Evolutionary conservation across 2,888 invertebrate species (phyloP), one percentile per base, ranked within the genome.

Genomic region (Villa cingulata): DNA sequence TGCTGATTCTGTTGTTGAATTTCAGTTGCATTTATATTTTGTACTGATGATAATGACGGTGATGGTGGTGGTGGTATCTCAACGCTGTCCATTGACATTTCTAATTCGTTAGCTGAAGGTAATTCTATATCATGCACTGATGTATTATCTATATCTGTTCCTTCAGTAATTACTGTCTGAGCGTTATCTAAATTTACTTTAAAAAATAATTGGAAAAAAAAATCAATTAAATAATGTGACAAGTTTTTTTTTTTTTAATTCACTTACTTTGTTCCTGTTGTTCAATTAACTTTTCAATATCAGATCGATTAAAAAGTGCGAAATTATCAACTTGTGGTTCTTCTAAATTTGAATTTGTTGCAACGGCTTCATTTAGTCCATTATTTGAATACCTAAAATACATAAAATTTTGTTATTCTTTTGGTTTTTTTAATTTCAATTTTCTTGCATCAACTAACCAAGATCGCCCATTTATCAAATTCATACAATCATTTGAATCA

Each of bases 401-500:
- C 12, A 10, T 37, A 19, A n/a, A 43, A 16, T 3, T 14, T 18
- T 32, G 10, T n/a, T n/a, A 32, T 1, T 4, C 1, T 10, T 17
- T 18, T 29, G 2, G 32, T 43, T 34, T 37, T 36, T 16, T 14
- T 34, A 34, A 4, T 16, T 15, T 63, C 70, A n/a, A n/a, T n/a
- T n/a, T n/a, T n/a, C n/a, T n/a, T 6, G 23, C 2, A 34, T 32
- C 15, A 5, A 15, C 20, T 41, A 56, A 63, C 65, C 64, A 65
- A 10, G 61, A 57, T 0, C 58, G 44, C 56, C 9, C 62, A 34
- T 41, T 56, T 27, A 58, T 63, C 17, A 67, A 57, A 43, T 67
- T 65, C 37, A 66, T 59, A 37, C 65, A 62, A 50, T 70, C 64
- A 51, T 64, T 68, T 7, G 69, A 65, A 45, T 69, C 70, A 44